phyloP scores from a whole-genome alignment of 2,888 invertebrate genomes.

The Cosmia trapezina region DNA sequence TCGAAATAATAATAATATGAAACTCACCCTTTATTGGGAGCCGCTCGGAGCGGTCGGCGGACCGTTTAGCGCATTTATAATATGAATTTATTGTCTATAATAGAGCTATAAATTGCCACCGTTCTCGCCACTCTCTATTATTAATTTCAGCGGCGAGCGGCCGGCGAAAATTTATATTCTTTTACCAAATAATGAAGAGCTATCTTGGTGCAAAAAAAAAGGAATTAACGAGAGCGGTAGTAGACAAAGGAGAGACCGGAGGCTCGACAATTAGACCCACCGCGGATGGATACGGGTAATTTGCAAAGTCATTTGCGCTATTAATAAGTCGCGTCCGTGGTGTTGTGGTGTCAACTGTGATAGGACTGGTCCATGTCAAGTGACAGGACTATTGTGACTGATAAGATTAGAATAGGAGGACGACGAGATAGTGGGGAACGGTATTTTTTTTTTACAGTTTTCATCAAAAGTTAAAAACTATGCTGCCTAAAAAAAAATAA shows the following conservation, averaged over 20 bases:
- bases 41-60: conserved; percentile 47
- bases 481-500: too few species aligned
- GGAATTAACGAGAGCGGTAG: conserved; percentile 71
- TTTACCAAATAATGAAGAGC: conserved; percentile 80
- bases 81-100: conserved; percentile 81
- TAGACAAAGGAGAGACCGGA: conserved; percentile 74
- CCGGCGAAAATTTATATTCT: conserved; percentile 77
- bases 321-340: conserved; percentile 72
- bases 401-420: neutral
- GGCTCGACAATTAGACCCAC: conserved; percentile 73
- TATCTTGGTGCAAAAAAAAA: conserved; percentile 70
- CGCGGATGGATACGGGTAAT: conserved; percentile 73
- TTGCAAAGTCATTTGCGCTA: conserved; percentile 79
- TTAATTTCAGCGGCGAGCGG: conserved; percentile 77
- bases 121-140: conserved; percentile 73
- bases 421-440: too few species aligned
- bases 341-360: conserved; percentile 65
- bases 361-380: conserved; percentile 49
- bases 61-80: conserved; percentile 73
- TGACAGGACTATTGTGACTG: neutral
- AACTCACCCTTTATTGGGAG: conserved; percentile 47
- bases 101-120: conserved; percentile 79
- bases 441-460: too few species aligned
- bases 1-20: conserved; percentile 54
- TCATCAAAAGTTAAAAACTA: too few species aligned